A percentile compares a stretch with the other conserved stretches of the same genome.
phyloP scores from a whole-genome alignment of 2,888 invertebrate species.

The Anoncus sp. region DNA sequence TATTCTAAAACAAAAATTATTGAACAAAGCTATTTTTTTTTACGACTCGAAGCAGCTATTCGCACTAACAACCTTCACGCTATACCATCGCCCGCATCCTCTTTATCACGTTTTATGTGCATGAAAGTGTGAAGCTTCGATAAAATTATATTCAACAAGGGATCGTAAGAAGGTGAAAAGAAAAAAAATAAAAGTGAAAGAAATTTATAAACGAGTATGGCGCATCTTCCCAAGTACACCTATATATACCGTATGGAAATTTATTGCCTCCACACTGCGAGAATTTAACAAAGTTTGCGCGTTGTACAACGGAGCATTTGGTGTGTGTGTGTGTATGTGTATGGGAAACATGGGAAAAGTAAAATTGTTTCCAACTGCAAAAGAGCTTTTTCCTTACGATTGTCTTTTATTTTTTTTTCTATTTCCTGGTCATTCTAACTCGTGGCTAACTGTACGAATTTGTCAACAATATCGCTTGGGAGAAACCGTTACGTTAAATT shows the following conservation, averaged over 20 bases:
- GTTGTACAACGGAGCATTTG: too few species aligned
- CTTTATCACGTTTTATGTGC: background rate
- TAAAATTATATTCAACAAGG: conserved; percentile 37
- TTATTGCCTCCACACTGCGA: conserved; percentile 25
- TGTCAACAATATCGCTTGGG: too few species aligned
- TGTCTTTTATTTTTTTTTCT: too few species aligned
- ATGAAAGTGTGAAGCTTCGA: conserved; percentile 23
- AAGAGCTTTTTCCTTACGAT: conserved; percentile 5
- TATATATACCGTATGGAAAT: too few species aligned
- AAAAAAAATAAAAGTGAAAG: conserved; percentile 2
- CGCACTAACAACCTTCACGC: background rate
- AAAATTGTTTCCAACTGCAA: conserved; percentile 33
- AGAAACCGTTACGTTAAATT: too few species aligned
- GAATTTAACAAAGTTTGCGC: conserved; percentile 39
- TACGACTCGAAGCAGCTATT: too few species aligned
- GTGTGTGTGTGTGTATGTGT: too few species aligned
- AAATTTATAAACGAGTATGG: conserved; percentile 16
- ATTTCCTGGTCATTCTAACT: background rate
- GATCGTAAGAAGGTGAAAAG: background rate
- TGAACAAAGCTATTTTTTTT: too few species aligned
- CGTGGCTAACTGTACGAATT: too few species aligned
- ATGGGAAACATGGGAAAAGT: background rate
- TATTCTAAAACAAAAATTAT: too few species aligned
- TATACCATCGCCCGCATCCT: background rate
- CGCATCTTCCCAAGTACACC: background rate